Percentiles rank a stretch among this genome's conserved stretches.
These are phyloP conservation scores for Pseudochirops cupreus DNA, from an alignment of 2,797 vertebrate genomes.

Conservation along the genomic window DNA sequence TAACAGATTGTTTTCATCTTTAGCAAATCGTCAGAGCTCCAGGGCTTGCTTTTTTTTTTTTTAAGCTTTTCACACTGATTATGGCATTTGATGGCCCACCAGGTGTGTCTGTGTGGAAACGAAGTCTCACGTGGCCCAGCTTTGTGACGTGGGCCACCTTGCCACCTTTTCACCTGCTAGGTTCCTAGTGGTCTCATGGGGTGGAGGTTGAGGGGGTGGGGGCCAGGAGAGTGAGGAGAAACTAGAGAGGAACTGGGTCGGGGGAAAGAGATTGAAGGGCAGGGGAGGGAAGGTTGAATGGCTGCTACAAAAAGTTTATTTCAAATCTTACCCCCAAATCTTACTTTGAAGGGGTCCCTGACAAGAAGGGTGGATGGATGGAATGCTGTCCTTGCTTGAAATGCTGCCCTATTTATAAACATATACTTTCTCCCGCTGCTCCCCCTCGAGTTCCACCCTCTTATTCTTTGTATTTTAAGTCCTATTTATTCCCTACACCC, in stretches of 20 bases:
- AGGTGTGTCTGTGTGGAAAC: background rate
- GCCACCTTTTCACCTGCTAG: background rate
- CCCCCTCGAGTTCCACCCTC: conserved; percentile 3
- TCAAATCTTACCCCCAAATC: conserved; percentile 31
- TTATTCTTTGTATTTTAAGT: conserved; percentile 45
- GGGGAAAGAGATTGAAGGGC: background rate
- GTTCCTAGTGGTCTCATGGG: accelerated
- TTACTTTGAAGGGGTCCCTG: conserved; percentile 25
- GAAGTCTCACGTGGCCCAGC: background rate
- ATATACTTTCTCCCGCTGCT: background rate
- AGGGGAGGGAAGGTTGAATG: background rate
- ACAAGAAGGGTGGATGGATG: background rate
- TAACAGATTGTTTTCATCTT: conserved; percentile 12
- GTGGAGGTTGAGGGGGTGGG: background rate
- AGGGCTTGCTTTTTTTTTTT: background rate
- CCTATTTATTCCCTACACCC: conserved; percentile 53
- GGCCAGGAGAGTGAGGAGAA: background rate
- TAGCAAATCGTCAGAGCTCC: background rate
- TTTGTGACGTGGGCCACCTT: background rate
- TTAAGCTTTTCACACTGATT: background rate
- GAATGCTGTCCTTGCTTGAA: background rate
- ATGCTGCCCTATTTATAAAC: conserved; percentile 54
- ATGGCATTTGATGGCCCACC: background rate
- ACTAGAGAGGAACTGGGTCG: background rate
- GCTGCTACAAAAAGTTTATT: conserved; percentile 64